A percentile compares a stretch with the other conserved stretches of the same genome.
Conservation (phyloP, 2,888 invertebrate species). For the Cantharis lateralis region DNA sequence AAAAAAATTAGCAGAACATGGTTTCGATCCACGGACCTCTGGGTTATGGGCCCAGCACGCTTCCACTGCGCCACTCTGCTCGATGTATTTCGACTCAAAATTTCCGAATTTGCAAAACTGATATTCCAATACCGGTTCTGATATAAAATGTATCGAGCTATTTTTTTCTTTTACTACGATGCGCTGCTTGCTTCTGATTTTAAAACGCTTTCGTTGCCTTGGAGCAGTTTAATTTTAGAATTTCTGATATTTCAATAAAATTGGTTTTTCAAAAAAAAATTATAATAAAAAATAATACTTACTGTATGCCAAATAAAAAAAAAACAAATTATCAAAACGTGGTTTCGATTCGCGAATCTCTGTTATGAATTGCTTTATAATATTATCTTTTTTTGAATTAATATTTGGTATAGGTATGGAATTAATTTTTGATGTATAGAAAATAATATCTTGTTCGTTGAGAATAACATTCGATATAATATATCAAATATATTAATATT, state of each 20-base stretch:
- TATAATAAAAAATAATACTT: too few species aligned
- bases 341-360: conserved; percentile 91
- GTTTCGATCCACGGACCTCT: conserved; percentile 92
- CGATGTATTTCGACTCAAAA: background rate
- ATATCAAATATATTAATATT: too few species aligned
- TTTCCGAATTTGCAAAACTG: background rate
- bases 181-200: background rate
- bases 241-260: background rate
- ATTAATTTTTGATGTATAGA: too few species aligned
- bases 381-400: too few species aligned
- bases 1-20: conserved; percentile 71
- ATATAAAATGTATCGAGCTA: background rate
- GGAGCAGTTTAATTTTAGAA: background rate
- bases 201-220: background rate
- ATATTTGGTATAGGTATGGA: too few species aligned
- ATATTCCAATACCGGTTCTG: background rate
- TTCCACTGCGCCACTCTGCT: conserved; percentile 85
- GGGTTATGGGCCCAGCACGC: conserved; percentile 87
- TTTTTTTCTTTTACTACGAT: background rate
- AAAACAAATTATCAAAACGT: conserved; percentile 70
- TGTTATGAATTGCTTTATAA: too few species aligned
- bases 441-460: too few species aligned
- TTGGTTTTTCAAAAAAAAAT: background rate
- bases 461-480: too few species aligned
- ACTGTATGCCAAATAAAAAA: background rate